Conservation (phyloP, 2,797 vertebrate species). For the Salarias fasciatus region DNA sequence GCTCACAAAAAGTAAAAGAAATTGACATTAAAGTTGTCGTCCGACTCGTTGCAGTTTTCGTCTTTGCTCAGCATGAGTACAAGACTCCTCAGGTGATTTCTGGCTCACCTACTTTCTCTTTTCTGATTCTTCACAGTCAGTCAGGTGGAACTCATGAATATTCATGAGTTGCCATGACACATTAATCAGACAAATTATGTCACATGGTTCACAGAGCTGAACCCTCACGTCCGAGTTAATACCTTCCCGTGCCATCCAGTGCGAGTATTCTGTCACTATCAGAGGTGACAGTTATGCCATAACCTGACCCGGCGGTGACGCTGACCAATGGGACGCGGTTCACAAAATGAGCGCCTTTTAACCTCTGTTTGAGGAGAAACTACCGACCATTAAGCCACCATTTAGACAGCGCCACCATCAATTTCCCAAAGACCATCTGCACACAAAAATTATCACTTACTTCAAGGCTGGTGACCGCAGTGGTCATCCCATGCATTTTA, state of each 20-base stretch:
- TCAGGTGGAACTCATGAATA: conserved; percentile 72
- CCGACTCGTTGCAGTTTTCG: conserved; percentile 5
- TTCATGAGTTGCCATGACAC: conserved; percentile 67
- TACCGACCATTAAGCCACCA: conserved; percentile 22
- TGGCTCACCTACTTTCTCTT: conserved; percentile 10
- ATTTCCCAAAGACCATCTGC: conserved; percentile 2
- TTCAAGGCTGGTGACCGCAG: neutral
- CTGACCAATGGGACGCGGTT: conserved; percentile 41
- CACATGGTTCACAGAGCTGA: conserved; percentile 63
- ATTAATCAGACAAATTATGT: conserved; percentile 75
- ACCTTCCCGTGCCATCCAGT: conserved; percentile 54
- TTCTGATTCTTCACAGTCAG: conserved; percentile 39
- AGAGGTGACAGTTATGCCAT: conserved; percentile 52
- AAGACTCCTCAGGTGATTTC: conserved; percentile 38
- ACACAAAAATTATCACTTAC: neutral
- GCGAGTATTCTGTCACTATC: conserved; percentile 49
- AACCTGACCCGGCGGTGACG: conserved; percentile 37
- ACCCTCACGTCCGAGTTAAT: conserved; percentile 68
- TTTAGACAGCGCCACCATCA: conserved; percentile 3
- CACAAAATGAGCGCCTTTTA: conserved; percentile 30
- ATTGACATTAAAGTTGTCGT: neutral
- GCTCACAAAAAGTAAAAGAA: neutral
- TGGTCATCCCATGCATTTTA: neutral
- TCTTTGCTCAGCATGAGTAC: conserved; percentile 8
- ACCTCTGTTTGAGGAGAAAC: conserved; percentile 20